Evolutionary conservation across 2,113 vertebrate genomes (phyloP), one percentile per base, ranked within the genome.

Genomic region (Protobothrops mucrosquamatus): DNA sequence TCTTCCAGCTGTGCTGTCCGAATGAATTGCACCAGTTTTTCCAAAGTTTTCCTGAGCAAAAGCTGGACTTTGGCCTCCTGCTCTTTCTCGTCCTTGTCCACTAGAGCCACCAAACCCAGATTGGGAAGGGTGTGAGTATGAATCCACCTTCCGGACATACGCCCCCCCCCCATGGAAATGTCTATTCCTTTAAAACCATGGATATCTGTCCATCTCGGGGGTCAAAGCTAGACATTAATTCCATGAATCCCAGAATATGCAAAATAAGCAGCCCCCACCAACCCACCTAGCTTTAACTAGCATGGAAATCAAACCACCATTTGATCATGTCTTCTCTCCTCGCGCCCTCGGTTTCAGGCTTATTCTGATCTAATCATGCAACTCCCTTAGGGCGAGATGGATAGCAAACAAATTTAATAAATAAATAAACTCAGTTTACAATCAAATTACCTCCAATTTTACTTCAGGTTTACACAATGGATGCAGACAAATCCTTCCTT

Each of bases 51-150:
- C 87, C 93, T 91, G 48, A 98, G 89, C 95, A 97, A 96, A 11
- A 98, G 89, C 39, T 96, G 90, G 96, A 98, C 97, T 85, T 95
- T 90, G 1, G 95, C 94, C 95, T 98, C 98, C 95, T 97, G 97
- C 69, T 98, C 97, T 97, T 97, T 98, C 95, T 99, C 98, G 3
- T 98, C 97, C 92, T 96, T 98, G 74, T 98, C 98, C 69, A 94
- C 98, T 99, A 91, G 0, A 96, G 85, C 90, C 14, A 93, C 3
- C 92, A 95, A 89, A 89, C 1, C 26, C 29, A 52, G 51, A 57
- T 57, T 7, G 18, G 74, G 69, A 39, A 39, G 7, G 1, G 7
- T 22, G 34, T 39, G 34, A 81, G 69, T 6, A 14, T 39, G 8
- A 43, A 81, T 22, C 34, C 18, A 81, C 6, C 34, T 81, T 39